Base-by-base conservation (phyloP, 2,888 invertebrate species). In the Hololepta plana region DNA sequence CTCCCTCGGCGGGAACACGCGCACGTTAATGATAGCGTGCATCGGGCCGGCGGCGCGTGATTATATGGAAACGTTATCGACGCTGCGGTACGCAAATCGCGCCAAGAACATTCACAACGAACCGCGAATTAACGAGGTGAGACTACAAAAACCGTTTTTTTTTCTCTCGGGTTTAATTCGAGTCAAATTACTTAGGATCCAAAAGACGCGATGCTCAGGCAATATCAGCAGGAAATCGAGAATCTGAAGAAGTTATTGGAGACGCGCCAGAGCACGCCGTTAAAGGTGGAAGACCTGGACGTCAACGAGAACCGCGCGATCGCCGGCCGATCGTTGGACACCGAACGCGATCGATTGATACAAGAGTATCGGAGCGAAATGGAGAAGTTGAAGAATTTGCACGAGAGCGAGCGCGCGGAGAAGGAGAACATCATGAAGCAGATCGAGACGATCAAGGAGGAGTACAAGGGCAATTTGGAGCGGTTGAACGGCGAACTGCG, bases 41-140 rank as follows among this genome's bases (percentile, higher is more conserved):
- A 56, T 87, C 2, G 80, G 81, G 12, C 84, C 84, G 0, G 75
- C 81, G 2, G 75, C 79, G 44, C 66, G 71, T 41, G 84, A 82
- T 46, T 82, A 80, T 36, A 79, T 81, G 34, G 85, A 87, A 53
- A 80, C 82, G 0, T 51, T 87, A 9, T 80, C 75, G 9, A 85
- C 85, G 0, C 52, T 85, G 10, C 57, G 82, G 23, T 87, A 85
- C 49, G 85, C 85, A 0, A 80, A 81, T 40, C 57, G 82, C 30
- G 85, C 85, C 4, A 80, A 87, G 51, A 82, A 81, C 46, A 87
- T 87, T 34, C 71, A 76, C 44, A 87, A 87, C 49, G 72, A 75
- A 41, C 85, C 84, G 0, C 67, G 67, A 44, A 72, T 87, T 12
- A 87, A 87, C 49, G 82, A 88, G 51, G 49, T 51, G n/a, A n/a